Evolutionary conservation across 2,797 vertebrate species (phyloP), one percentile per base, ranked within the genome.

Genomic region (Xenopus petersii): DNA sequence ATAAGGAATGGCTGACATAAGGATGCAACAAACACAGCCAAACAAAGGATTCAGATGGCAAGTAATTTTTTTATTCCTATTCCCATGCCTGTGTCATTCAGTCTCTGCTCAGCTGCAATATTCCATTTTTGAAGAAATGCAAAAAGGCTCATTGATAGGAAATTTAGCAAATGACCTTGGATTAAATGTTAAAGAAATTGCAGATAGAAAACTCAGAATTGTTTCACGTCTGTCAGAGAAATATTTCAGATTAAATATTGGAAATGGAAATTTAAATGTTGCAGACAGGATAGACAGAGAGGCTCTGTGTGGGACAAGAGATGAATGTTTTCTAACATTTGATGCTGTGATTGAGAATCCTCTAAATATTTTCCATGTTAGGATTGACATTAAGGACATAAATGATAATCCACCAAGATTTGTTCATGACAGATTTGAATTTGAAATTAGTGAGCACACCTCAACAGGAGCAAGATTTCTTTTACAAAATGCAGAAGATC

Each of bases 321-420:
- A 80, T 73, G 83, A 88, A 1, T 95, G 94, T 49, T 87, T 82
- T 6, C 75, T 95, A 13, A 86, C 90, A 84, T 93, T 93, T 58
- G 92, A 94, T 86, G 83, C 88, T 0, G 87, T 95, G 21, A 55
- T 92, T 24, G 91, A 94, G 56, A 94, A 92, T 70, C 93, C 94
- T 0, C 88, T 95, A 77, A 92, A 92, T 73, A 62, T 94, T 33
- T 92, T 91, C 30, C 84, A 84, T 2, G 81, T 93, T 0, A 85
- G 88, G 49, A 81, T 92, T 47, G 71, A 80, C 6, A 81, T 93
- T 12, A 82, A 85, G 61, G 90, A 93, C 54, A 81, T 88, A 36
- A 93, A 94, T 0, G 89, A 91, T 62, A 92, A 92, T 54, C 60
- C 81, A 1, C 92, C 91, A 0, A 0, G 0, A 11, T 93, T 92